Percentiles rank a stretch among this genome's conserved stretches.
These are phyloP conservation scores for Pseudochirops cupreus DNA, from an alignment of 2,797 vertebrate species.

Conservation along the genomic window DNA sequence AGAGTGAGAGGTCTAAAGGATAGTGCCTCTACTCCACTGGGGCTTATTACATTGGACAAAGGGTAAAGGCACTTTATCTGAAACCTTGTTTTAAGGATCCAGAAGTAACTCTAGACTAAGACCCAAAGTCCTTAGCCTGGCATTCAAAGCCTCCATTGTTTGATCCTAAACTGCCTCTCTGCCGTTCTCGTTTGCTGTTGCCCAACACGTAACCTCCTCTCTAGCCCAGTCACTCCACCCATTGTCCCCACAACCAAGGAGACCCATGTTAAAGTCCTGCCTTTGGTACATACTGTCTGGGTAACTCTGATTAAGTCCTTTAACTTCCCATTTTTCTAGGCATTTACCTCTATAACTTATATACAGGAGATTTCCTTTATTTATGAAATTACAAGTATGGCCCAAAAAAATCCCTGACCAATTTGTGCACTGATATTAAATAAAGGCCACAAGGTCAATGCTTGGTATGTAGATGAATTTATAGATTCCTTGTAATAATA, in stretches of 20 bases:
- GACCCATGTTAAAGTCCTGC: neutral
- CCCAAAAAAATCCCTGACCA: neutral
- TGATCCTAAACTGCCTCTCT: neutral
- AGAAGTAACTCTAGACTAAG: neutral
- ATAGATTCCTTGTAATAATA: neutral
- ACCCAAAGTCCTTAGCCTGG: neutral
- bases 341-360: neutral
- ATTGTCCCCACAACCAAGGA: neutral
- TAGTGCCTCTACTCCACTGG: neutral
- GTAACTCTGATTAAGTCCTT: neutral
- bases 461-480: neutral
- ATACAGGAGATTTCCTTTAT: neutral
- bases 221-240: neutral
- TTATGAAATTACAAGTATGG: neutral
- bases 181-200: neutral
- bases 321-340: neutral
- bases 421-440: neutral
- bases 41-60: neutral
- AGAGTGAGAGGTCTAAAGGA: neutral
- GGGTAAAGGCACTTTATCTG: neutral
- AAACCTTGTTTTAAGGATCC: neutral
- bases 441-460: neutral
- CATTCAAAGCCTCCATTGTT: neutral
- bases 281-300: neutral
- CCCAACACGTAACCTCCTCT: neutral